Base-by-base conservation (phyloP, 2,888 invertebrate genomes). In the Chrysolina haemoptera region DNA sequence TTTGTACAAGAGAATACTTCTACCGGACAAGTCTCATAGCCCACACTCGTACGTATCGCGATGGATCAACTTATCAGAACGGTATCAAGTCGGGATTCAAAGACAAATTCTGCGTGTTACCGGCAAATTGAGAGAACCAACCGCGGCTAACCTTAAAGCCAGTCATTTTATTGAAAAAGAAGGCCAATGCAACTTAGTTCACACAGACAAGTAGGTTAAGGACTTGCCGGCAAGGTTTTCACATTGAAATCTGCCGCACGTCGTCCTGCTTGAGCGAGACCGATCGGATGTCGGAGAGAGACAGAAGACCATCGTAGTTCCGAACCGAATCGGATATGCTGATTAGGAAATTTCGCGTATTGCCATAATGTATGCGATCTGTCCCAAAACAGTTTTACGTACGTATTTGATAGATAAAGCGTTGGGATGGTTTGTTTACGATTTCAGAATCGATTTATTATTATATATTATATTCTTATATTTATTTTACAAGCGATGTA, bases 151-250 rank as follows among this genome's bases (percentile, higher is more conserved):
- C 80, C 82, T 81, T 78, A 82, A 70, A 75, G 73, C 68, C 78
- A 72, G 78, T 76, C 78, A 71, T 78, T 81, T 82, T 80, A 75
- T 76, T 62, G 70, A 72, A 76, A 85, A 86, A 86, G 86, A 86
- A 87, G 86, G 86, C 86, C 86, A 86, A 86, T 86, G 86, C 86
- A 86, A 84, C 83, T 85, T 84, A 80, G 85, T 87, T 86, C 87
- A 82, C 85, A 85, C 84, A 85, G 75, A 59, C 85, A 88, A 87
- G 85, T 87, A 82, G 88, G 88, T 88, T 87, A 87, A 88, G 88
- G 88, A 87, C 84, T 76, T 69, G 80, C 80, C 50, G 76, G 80
- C 85, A 85, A 85, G 86, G 86, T 84, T 86, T 85, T 85, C 84
- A 81, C 83, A 82, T 83, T 84, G 82, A 82, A 82, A 82, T 75